These are phyloP conservation scores for Troides helena DNA, from an alignment of 2,888 invertebrate species.

Conservation along the genomic window DNA sequence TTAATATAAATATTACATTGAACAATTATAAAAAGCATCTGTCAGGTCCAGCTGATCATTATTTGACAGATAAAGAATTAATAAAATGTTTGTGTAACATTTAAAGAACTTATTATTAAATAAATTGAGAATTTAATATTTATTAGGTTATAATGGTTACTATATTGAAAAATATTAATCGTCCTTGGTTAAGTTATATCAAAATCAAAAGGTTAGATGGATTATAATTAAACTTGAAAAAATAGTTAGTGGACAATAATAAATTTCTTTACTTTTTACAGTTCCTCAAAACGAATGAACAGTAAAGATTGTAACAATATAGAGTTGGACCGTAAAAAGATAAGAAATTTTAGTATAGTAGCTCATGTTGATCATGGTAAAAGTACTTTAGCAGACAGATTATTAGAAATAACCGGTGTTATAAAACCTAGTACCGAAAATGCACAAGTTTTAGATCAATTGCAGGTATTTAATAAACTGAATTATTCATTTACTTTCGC, in stretches of 20 bases:
- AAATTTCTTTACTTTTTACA: slow-evolving; percentile 34
- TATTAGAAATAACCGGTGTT: slow-evolving; percentile 95
- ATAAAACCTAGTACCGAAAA: slow-evolving; percentile 83
- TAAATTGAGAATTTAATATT: background rate
- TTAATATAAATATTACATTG: background rate
- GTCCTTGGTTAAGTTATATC: background rate
- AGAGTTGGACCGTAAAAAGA: slow-evolving; percentile 62
- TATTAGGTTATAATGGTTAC: slow-evolving; percentile 17
- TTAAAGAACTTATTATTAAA: background rate
- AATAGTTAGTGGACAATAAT: background rate
- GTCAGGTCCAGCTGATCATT: slow-evolving; percentile 8
- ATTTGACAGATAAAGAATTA: slow-evolving; percentile 16
- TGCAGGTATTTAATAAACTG: slow-evolving; percentile 73
- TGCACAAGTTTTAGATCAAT: slow-evolving; percentile 87
- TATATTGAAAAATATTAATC: slow-evolving; percentile 18
- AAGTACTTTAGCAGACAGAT: slow-evolving; percentile 96
- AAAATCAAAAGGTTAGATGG: slow-evolving; percentile 15
- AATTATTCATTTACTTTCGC: background rate
- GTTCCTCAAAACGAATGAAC: slow-evolving; percentile 43
- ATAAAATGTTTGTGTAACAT: background rate
- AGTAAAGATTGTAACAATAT: slow-evolving; percentile 45
- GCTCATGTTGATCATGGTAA: slow-evolving; percentile 99
- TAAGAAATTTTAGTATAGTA: slow-evolving; percentile 97
- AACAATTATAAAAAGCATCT: background rate
- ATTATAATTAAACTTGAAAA: background rate